Percentiles rank a stretch among this genome's conserved stretches.
These are phyloP conservation scores for Abrostola triplasia DNA, from an alignment of 2,888 invertebrate genomes.

Conservation along the genomic window DNA sequence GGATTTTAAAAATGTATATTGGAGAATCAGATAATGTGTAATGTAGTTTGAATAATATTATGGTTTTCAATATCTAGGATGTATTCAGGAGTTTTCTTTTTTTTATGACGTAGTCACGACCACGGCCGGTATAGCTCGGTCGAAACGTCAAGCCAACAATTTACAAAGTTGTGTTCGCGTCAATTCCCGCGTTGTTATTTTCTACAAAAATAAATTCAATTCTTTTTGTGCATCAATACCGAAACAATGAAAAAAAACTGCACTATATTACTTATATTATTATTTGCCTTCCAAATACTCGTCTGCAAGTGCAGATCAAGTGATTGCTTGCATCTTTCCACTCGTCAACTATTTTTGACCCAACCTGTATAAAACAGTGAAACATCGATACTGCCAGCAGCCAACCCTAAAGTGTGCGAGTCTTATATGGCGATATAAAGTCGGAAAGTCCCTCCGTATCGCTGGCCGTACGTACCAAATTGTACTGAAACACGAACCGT, in stretches of 20 bases:
- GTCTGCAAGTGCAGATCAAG: neutral
- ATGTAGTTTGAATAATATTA: neutral
- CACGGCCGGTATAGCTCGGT: too few relatives aligned
- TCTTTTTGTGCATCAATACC: too few relatives aligned
- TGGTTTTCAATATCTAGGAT: too few relatives aligned
- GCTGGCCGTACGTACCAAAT: conserved; percentile 37
- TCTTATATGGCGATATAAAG: conserved; percentile 58
- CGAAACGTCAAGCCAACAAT: too few relatives aligned
- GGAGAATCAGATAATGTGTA: neutral
- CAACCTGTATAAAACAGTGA: neutral
- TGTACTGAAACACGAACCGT: conserved; percentile 45
- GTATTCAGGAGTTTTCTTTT: too few relatives aligned
- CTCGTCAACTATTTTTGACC: neutral
- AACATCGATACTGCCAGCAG: conserved; percentile 26
- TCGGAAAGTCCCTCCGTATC: conserved; percentile 54
- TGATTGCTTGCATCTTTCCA: neutral
- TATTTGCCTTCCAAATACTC: too few relatives aligned
- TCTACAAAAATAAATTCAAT: too few relatives aligned
- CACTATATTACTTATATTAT: too few relatives aligned
- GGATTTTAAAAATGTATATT: neutral
- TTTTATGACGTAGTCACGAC: too few relatives aligned
- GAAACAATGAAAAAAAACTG: too few relatives aligned
- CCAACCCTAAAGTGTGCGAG: conserved; percentile 48
- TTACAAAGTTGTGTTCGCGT: too few relatives aligned
- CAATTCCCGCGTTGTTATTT: too few relatives aligned